phyloP scores from a whole-genome alignment of 2,888 invertebrate species.

The Eugnorisma glareosa region DNA sequence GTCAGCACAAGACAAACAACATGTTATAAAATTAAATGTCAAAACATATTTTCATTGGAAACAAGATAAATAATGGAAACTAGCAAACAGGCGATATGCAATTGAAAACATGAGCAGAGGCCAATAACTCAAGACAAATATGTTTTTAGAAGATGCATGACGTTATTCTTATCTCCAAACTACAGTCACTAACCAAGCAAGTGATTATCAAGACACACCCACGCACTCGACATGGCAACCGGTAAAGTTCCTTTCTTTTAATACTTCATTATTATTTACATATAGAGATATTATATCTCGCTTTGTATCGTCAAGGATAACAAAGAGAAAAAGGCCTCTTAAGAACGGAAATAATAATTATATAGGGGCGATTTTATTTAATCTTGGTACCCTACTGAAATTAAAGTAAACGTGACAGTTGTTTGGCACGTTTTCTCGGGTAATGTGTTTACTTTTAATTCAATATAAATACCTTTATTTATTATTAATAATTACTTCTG shows the following conservation, averaged over 20 bases:
- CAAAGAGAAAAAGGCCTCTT: constrained; percentile 9
- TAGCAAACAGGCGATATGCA: constrained; percentile 79
- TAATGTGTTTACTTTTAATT: not conserved
- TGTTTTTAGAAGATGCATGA: constrained; percentile 85
- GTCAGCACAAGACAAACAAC: constrained; percentile 76
- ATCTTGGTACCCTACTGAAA: constrained; percentile 22
- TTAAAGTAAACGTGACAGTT: constrained; percentile 12
- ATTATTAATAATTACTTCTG: not conserved
- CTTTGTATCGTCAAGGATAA: constrained; percentile 24
- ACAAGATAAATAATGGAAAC: constrained; percentile 89
- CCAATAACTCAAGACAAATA: constrained; percentile 84
- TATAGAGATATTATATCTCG: constrained; percentile 25
- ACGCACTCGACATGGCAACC: constrained; percentile 83
- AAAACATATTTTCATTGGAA: constrained; percentile 87
- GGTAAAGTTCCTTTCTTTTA: constrained; percentile 47
- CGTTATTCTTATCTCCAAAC: constrained; percentile 80
- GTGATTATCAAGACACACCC: constrained; percentile 88
- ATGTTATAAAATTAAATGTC: constrained; percentile 80
- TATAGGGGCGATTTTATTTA: not conserved
- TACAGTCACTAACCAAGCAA: constrained; percentile 75
- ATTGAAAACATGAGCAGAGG: constrained; percentile 85
- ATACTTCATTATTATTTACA: constrained; percentile 54
- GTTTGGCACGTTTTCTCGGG: constrained; percentile 15
- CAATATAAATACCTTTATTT: constrained; percentile 7
- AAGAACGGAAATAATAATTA: constrained; percentile 15